Evolutionary conservation across 2,888 invertebrate species (phyloP).

Genomic region (Meandrusa payeni): DNA sequence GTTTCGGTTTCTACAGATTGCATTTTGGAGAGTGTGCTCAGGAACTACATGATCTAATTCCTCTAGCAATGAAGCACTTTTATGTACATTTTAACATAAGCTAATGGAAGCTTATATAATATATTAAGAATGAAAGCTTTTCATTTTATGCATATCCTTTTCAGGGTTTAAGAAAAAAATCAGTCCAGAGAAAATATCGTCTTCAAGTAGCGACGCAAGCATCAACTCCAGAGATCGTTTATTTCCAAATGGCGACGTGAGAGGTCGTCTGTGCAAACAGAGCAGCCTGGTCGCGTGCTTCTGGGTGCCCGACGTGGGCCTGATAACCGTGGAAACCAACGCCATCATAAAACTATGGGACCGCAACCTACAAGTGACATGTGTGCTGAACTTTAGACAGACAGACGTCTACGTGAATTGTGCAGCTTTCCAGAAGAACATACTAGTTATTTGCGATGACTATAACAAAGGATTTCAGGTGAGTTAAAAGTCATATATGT

Average conservation of each 20-base stretch:
- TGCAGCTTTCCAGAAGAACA: slow-evolving; percentile 54
- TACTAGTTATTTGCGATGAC: slow-evolving; percentile 63
- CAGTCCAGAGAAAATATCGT: slow-evolving; percentile 47
- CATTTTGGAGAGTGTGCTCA: too few relatives aligned
- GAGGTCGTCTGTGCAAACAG: slow-evolving; percentile 42
- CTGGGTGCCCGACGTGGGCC: slow-evolving; percentile 49
- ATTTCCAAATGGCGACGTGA: slow-evolving; percentile 50
- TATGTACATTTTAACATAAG: too few relatives aligned
- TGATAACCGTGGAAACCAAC: slow-evolving; percentile 63
- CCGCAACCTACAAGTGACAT: slow-evolving; percentile 43
- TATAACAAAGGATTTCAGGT: slow-evolving; percentile 63
- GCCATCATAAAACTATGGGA: slow-evolving; percentile 67
- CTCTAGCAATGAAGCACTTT: too few relatives aligned
- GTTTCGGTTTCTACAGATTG: too few relatives aligned
- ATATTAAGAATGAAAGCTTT: too few relatives aligned
- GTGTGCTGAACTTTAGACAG: slow-evolving; percentile 58
- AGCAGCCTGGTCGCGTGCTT: slow-evolving; percentile 56
- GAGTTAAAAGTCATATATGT: too few relatives aligned
- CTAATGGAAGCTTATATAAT: too few relatives aligned
- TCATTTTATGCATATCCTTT: too few relatives aligned
- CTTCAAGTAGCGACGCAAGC: slow-evolving; percentile 56
- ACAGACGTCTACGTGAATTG: slow-evolving; percentile 51
- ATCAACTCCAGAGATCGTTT: slow-evolving; percentile 47
- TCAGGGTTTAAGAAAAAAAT: slow-evolving; percentile 54
- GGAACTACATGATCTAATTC: too few relatives aligned